Percentiles rank a stretch among this genome's conserved stretches.
These are phyloP conservation scores for Tetramorium bicarinatum DNA, from an alignment of 2,888 invertebrate genomes.

Conservation along the genomic window DNA sequence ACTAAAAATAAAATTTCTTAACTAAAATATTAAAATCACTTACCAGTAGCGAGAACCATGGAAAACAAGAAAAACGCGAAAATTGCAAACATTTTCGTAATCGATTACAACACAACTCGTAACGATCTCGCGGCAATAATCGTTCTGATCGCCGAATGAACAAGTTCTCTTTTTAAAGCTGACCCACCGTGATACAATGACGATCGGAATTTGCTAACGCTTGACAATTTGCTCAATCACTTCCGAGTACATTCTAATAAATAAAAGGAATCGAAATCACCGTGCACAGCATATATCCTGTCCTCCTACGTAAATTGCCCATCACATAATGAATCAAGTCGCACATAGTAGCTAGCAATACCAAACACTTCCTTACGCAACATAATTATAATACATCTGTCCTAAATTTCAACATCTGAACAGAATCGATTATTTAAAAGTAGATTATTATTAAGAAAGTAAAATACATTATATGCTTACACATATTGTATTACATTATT, in stretches of 20 bases:
- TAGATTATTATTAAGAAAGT: background rate
- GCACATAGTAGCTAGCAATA: background rate
- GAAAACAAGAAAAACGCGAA: background rate
- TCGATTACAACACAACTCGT: constrained; percentile 6
- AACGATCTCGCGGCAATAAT: background rate
- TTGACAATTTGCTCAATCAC: constrained; percentile 11
- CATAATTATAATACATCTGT: background rate
- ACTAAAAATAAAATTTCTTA: background rate
- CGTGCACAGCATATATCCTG: background rate
- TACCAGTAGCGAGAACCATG: constrained; percentile 52
- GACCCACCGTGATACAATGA: background rate
- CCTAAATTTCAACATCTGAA: background rate
- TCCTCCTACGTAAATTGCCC: background rate
- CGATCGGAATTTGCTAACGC: constrained; percentile 43
- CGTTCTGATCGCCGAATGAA: background rate
- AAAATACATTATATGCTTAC: background rate
- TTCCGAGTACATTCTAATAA: background rate
- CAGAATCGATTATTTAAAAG: background rate
- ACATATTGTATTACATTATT: background rate
- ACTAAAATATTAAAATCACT: background rate
- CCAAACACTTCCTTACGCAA: background rate
- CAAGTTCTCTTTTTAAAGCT: constrained; percentile 14
- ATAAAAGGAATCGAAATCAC: constrained; percentile 5
- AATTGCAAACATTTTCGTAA: constrained; percentile 33
- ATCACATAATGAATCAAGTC: background rate